Evolutionary conservation across 2,888 invertebrate genomes (phyloP), one percentile per base, ranked within the genome.

Genomic region (Dendrolimus houi): DNA sequence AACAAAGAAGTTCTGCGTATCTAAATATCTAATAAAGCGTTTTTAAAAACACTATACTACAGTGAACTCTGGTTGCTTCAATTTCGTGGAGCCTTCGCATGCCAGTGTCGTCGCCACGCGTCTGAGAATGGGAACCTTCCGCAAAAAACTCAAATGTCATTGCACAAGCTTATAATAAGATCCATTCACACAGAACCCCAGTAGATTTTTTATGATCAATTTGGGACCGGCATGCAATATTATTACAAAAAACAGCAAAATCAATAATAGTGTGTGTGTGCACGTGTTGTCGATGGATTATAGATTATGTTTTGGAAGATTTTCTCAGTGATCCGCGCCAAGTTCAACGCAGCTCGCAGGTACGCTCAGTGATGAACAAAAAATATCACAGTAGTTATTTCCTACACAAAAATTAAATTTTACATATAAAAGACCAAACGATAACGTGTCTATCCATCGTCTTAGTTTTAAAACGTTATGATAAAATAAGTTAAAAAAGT

Each of bases 211-310:
- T 88, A 85, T 85, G 79, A 83, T 82, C 85, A 81, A 80, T 76
- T 64, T 71, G 75, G 75, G 81, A 78, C 83, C 70, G 78, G 74
- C 85, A 81, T 87, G 88, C 90, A 88, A 89, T 88, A 87, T 85
- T 78, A 29, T 76, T 81, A 82, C 78, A 89, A 89, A 90, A 90
- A 89, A 89, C 85, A 77, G 80, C 85, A 85, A 88, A 88, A 89
- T 90, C 90, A 90, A 90, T 90, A 89, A 89, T 88, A 79, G 88
- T 77, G 47, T 47, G 29, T 66, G 65, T 71, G 81, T 90, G 90
- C 90, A 90, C 90, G 90, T 90, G 90, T 90, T 87, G 83, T 67
- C 83, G 81, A 81, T 79, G 88, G 88, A 90, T 89, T 89, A 88
- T 86, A 87, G 88, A 89, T 88, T 85, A 83, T 81, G 79, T 83